These are phyloP conservation scores for Nomada ferruginata DNA, from an alignment of 2,888 invertebrate genomes.

Conservation along the genomic window DNA sequence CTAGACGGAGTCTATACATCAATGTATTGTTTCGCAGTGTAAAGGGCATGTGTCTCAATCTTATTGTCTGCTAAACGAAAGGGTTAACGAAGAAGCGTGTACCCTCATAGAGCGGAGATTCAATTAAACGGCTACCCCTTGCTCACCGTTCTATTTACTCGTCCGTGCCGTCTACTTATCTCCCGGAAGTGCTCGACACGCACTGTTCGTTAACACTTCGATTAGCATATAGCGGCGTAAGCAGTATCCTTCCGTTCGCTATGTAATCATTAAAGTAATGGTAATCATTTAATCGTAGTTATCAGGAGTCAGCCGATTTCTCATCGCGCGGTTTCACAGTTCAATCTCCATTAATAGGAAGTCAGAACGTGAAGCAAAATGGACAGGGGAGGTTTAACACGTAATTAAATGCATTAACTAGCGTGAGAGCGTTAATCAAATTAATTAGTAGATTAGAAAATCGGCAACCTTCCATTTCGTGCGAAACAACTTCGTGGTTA, in stretches of 20 bases:
- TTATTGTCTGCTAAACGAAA: conserved; percentile 27
- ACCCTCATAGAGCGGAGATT: conserved; percentile 28
- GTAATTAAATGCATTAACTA: background rate
- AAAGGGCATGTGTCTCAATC: background rate
- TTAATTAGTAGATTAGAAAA: background rate
- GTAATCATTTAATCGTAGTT: background rate
- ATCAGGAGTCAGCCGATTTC: background rate
- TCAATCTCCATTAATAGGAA: background rate
- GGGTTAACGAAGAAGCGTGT: conserved; percentile 24
- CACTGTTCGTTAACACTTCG: conserved; percentile 54
- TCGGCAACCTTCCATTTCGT: background rate
- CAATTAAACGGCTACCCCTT: conserved; percentile 51
- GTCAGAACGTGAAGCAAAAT: background rate
- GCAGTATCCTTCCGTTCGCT: conserved; percentile 15
- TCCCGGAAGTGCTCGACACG: conserved; percentile 54
- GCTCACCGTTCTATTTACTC: conserved; percentile 19
- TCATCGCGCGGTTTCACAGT: background rate
- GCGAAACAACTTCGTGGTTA: background rate
- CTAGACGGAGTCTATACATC: background rate
- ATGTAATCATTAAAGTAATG: conserved; percentile 15
- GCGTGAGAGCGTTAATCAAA: background rate
- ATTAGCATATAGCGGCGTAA: conserved; percentile 53
- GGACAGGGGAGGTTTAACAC: background rate
- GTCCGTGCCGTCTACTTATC: conserved; percentile 31
- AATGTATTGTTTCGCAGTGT: background rate